Conservation (phyloP, 1,140 invertebrate genomes). For the Achatina immaculata region DNA sequence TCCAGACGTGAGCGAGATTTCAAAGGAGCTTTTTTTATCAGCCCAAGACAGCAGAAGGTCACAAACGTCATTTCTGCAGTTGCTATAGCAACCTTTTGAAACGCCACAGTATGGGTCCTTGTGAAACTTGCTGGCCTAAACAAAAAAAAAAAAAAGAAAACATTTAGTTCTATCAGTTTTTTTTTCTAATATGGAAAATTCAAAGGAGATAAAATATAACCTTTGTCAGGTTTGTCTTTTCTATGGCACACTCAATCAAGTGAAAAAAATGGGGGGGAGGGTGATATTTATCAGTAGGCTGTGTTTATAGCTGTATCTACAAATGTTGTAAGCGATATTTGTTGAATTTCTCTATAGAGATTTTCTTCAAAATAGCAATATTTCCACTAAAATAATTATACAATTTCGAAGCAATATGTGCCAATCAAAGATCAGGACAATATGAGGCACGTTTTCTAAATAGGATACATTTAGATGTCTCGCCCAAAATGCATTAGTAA, state of each 20-base stretch:
- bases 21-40: neutral
- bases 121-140: neutral
- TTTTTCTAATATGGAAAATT: neutral
- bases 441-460: too few relatives aligned
- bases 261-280: neutral
- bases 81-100: conserved; percentile 32
- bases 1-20: neutral
- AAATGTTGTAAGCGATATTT: too few relatives aligned
- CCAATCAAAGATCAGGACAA: too few relatives aligned
- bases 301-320: neutral
- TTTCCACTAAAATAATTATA: too few relatives aligned
- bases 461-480: too few relatives aligned
- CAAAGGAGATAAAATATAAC: neutral
- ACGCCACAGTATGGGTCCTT: conserved; percentile 29
- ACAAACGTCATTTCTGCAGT: conserved; percentile 14
- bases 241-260: neutral
- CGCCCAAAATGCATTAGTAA: too few relatives aligned
- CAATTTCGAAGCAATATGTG: too few relatives aligned
- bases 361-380: too few relatives aligned
- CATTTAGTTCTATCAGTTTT: neutral
- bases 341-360: too few relatives aligned
- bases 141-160: neutral
- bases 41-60: conserved; percentile 5
- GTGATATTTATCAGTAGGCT: neutral
- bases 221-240: neutral